phyloP scores from a whole-genome alignment of 2,888 invertebrate species.

The Amphipyra berbera region DNA sequence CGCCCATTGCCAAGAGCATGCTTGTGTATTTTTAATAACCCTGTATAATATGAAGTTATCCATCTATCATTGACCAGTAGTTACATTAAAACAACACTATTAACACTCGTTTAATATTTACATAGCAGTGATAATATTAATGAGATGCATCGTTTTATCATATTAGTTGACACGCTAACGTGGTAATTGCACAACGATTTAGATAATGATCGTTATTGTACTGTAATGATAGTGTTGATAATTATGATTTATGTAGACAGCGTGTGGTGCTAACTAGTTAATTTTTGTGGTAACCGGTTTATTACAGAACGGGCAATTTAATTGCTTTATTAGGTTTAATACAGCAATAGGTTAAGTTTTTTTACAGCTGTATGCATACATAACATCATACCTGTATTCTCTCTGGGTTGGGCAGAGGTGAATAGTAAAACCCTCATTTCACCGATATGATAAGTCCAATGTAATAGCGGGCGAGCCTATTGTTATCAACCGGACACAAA shows the following conservation, averaged over 20 bases:
- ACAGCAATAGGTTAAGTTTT: neutral
- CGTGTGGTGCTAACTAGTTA: neutral
- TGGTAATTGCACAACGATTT: conserved; percentile 55
- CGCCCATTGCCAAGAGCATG: too few relatives aligned
- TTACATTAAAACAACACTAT: conserved; percentile 28
- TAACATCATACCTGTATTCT: too few relatives aligned
- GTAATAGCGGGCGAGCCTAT: too few relatives aligned
- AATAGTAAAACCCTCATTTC: too few relatives aligned
- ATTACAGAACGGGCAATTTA: neutral
- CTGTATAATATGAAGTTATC: neutral
- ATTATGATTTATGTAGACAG: conserved; percentile 42
- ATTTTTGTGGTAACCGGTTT: conserved; percentile 8
- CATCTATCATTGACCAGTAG: neutral
- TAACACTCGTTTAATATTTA: conserved; percentile 45
- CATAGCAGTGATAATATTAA: conserved; percentile 32
- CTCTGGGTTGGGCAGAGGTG: too few relatives aligned
- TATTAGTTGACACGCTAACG: conserved; percentile 54
- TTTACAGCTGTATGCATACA: too few relatives aligned
- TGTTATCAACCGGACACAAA: too few relatives aligned
- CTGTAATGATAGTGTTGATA: conserved; percentile 38
- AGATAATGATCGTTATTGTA: conserved; percentile 53
- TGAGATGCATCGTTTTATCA: conserved; percentile 53
- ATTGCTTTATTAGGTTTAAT: neutral
- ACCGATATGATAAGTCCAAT: too few relatives aligned
- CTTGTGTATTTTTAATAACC: too few relatives aligned